Percentiles rank a stretch among this genome's conserved stretches.
phyloP scores from a whole-genome alignment of 2,113 vertebrate genomes.

The Equus przewalskii region DNA sequence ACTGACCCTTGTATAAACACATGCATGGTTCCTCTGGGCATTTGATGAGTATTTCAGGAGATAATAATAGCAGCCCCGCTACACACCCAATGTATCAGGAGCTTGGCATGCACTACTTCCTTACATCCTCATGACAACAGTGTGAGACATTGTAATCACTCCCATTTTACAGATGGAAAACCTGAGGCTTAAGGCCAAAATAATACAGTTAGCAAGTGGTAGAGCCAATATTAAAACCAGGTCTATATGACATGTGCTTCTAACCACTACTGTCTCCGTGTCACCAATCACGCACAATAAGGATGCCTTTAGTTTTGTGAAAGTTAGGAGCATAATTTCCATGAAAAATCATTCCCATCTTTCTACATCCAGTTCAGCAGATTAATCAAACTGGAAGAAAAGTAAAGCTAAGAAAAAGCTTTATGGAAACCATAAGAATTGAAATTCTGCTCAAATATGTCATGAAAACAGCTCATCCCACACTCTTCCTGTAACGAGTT shows the following conservation, averaged over 20 bases:
- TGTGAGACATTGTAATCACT: not conserved
- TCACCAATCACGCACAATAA: not conserved
- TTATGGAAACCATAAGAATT: slow-evolving; percentile 36
- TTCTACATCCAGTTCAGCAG: not conserved
- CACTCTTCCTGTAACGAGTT: slow-evolving; percentile 34
- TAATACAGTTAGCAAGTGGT: not conserved
- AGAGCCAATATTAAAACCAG: not conserved
- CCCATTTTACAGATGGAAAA: slow-evolving; percentile 40
- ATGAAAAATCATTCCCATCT: not conserved
- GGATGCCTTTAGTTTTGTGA: not conserved
- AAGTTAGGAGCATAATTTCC: not conserved
- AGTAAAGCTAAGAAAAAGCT: slow-evolving; percentile 41
- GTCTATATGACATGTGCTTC: not conserved
- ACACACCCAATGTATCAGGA: not conserved
- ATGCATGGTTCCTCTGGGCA: not conserved
- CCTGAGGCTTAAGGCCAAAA: not conserved
- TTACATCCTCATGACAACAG: not conserved
- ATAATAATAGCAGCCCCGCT: not conserved
- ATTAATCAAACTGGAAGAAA: slow-evolving; percentile 35
- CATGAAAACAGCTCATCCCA: slow-evolving; percentile 55
- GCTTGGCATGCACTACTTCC: not conserved
- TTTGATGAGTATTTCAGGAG: not conserved
- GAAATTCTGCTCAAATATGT: slow-evolving; percentile 66
- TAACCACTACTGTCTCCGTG: not conserved
- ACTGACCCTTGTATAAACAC: not conserved